Percentiles rank a stretch among this genome's conserved stretches.
Conservation (phyloP, 2,113 vertebrate genomes). For the Actenoides hombroni region DNA sequence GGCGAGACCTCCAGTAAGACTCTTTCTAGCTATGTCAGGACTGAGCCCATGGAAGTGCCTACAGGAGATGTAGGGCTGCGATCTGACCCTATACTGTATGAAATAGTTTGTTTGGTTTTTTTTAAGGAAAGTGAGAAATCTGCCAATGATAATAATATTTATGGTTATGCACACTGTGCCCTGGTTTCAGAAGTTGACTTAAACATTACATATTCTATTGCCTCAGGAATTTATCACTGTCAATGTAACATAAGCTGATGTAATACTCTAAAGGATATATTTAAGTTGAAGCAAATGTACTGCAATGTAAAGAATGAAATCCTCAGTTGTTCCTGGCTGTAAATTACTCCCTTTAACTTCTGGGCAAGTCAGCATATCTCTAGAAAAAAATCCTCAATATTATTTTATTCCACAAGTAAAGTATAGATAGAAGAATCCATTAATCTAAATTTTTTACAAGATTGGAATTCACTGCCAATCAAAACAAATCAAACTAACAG, state of each 20-base stretch:
- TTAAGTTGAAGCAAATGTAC: slow-evolving; percentile 25
- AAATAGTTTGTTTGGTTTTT: neutral
- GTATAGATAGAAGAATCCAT: slow-evolving; percentile 54
- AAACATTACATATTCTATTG: slow-evolving; percentile 1
- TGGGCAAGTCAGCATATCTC: slow-evolving; percentile 32
- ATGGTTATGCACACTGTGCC: neutral
- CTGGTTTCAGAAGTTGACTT: slow-evolving; percentile 30
- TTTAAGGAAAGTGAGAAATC: neutral
- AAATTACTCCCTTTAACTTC: slow-evolving; percentile 30
- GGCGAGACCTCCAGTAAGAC: neutral
- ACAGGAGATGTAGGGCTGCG: neutral
- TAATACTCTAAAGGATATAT: slow-evolving; percentile 18
- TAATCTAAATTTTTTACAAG: slow-evolving; percentile 57
- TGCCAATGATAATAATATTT: neutral
- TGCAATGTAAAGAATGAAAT: slow-evolving; percentile 15
- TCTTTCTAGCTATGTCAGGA: neutral
- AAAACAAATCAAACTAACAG: slow-evolving; percentile 48
- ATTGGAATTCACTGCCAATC: slow-evolving; percentile 49
- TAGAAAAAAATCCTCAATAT: slow-evolving; percentile 11
- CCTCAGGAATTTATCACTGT: slow-evolving; percentile 37
- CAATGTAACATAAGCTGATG: slow-evolving; percentile 25
- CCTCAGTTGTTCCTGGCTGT: neutral
- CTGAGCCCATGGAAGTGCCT: neutral
- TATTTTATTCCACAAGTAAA: slow-evolving; percentile 16
- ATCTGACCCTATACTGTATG: neutral